phyloP scores from a whole-genome alignment of 2,888 invertebrate genomes.

The Coecobrya sp. region DNA sequence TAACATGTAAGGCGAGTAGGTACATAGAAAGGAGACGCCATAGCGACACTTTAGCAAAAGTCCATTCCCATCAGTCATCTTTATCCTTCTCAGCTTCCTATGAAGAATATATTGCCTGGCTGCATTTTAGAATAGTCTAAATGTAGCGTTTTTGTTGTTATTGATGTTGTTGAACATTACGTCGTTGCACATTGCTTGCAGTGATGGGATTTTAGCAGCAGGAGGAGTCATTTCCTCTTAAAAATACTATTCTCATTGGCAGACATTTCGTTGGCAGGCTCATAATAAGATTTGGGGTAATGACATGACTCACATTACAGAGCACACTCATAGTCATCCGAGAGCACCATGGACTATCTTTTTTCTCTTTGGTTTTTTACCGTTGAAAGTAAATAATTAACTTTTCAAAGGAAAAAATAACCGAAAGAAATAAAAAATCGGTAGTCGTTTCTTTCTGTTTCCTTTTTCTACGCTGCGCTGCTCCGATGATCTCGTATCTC shows the following conservation, averaged over 20 bases:
- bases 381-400: too few species aligned
- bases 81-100: neutral
- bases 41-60: neutral
- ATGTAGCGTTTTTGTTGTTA: neutral
- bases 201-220: too few species aligned
- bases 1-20: neutral
- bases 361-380: too few species aligned
- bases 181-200: neutral
- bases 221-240: neutral
- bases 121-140: neutral
- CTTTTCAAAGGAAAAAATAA: too few species aligned
- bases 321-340: neutral
- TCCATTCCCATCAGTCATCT: conserved; percentile 37
- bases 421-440: neutral
- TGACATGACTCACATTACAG: conserved; percentile 49
- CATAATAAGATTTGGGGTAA: conserved; percentile 71
- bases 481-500: neutral
- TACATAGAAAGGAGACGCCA: neutral
- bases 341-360: too few species aligned
- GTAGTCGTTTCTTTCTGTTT: too few species aligned
- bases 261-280: conserved; percentile 44
- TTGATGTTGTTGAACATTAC: neutral
- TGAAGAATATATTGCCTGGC: neutral
- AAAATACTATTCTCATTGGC: neutral
- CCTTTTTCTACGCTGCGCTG: neutral